A percentile compares a stretch with the other conserved stretches of the same genome.
Evolutionary conservation across 1,140 invertebrate genomes (phyloP).

Genomic region (Tetramorium simillimum): DNA sequence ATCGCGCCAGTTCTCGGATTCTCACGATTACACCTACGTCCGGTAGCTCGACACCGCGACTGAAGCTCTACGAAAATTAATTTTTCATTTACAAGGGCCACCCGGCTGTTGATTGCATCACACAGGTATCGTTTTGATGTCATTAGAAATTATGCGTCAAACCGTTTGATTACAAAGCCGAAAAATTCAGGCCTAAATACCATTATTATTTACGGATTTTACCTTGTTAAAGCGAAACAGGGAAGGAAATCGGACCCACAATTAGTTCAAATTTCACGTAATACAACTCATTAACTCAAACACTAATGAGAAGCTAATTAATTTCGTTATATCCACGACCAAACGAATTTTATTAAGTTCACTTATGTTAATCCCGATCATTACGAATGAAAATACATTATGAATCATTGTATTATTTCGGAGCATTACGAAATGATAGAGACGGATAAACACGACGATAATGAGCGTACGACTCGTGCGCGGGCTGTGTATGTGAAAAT

Average conservation of each 20-base stretch:
- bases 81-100: not conserved
- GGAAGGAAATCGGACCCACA: not conserved
- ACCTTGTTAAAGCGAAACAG: not conserved
- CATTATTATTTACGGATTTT: not conserved
- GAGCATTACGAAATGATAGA: constrained; percentile 5
- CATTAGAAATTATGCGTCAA: not conserved
- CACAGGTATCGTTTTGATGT: not conserved
- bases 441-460: not conserved
- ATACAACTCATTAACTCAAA: not conserved
- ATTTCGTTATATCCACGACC: not conserved
- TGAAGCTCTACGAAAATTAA: constrained; percentile 3
- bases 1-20: constrained; percentile 29
- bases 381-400: constrained; percentile 32
- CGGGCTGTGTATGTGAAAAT: not conserved
- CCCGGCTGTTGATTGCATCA: not conserved
- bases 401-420: not conserved
- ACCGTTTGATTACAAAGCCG: not conserved
- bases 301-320: constrained; percentile 8
- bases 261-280: not conserved
- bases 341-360: not conserved
- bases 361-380: not conserved
- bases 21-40: constrained; percentile 64
- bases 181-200: not conserved
- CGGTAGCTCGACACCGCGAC: not conserved
- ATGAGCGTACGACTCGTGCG: not conserved